phyloP scores from a whole-genome alignment of 2,888 invertebrate genomes.

The Heliconius cydno region DNA sequence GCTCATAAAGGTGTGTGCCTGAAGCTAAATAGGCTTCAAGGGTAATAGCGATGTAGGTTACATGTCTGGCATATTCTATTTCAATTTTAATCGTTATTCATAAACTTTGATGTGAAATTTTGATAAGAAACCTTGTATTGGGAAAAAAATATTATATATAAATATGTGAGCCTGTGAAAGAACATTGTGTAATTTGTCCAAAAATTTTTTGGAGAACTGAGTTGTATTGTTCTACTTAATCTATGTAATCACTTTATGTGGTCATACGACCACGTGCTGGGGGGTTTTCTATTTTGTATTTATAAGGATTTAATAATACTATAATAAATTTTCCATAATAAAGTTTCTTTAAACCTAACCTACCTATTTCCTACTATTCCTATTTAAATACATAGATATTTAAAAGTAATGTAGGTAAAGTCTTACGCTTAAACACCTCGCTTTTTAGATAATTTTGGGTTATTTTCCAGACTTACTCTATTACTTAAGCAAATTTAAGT shows the following conservation, averaged over 20 bases:
- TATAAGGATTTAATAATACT: not conserved
- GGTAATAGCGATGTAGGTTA: not conserved
- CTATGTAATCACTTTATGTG: not conserved
- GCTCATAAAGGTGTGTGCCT: not conserved
- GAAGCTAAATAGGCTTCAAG: not conserved
- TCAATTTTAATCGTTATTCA: not conserved
- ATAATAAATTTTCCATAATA: too few species aligned
- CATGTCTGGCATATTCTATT: not conserved
- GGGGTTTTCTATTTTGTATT: not conserved
- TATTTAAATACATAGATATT: too few species aligned
- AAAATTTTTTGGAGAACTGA: not conserved
- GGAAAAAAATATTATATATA: not conserved
- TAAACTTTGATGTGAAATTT: not conserved
- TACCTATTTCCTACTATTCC: too few species aligned
- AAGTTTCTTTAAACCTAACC: too few species aligned
- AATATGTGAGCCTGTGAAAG: not conserved
- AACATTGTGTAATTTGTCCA: not conserved
- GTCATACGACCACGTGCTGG: not conserved
- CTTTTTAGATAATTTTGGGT: too few species aligned
- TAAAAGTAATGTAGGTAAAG: too few species aligned
- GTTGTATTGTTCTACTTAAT: slow-evolving; percentile 1
- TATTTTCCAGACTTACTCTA: not conserved
- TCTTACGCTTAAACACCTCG: too few species aligned
- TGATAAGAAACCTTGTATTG: too few species aligned
- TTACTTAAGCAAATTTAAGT: not conserved